Percentiles rank a stretch among this genome's conserved stretches.
Evolutionary conservation across 2,888 invertebrate species (phyloP).

Genomic region (Maniola hyperantus): DNA sequence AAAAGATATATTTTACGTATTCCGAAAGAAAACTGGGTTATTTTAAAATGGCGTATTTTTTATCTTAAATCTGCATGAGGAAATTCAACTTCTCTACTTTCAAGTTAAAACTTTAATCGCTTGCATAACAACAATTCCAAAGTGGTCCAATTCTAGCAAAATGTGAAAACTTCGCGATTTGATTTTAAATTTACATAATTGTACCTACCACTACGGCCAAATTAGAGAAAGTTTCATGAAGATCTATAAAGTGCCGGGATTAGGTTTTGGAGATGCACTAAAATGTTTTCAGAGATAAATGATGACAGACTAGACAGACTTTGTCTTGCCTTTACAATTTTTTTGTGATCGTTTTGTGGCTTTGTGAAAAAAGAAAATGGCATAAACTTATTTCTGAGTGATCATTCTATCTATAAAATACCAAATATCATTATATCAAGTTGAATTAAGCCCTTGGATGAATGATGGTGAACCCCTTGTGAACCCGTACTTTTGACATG

Average conservation of each 20-base stretch:
- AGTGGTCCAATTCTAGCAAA: constrained; percentile 26
- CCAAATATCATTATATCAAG: too few species aligned
- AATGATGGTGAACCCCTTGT: too few species aligned
- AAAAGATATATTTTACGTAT: not conserved
- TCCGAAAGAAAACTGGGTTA: not conserved
- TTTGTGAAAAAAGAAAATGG: too few species aligned
- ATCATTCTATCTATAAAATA: too few species aligned
- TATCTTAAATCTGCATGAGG: constrained; percentile 10
- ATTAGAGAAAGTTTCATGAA: constrained; percentile 31
- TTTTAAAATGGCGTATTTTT: constrained; percentile 1
- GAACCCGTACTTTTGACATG: too few species aligned
- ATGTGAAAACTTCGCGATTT: constrained; percentile 33
- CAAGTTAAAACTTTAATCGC: constrained; percentile 35
- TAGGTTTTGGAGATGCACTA: not conserved
- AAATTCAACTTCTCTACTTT: constrained; percentile 22
- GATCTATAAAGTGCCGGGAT: constrained; percentile 3
- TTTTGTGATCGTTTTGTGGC: too few species aligned
- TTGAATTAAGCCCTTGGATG: too few species aligned
- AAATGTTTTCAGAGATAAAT: not conserved
- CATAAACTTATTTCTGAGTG: too few species aligned
- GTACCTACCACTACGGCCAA: constrained; percentile 32
- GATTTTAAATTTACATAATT: constrained; percentile 39
- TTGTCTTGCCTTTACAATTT: too few species aligned
- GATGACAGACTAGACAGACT: not conserved
- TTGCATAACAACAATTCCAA: constrained; percentile 32